Conservation (phyloP, 1,140 invertebrate species). For the Drosophila aff. region DNA sequence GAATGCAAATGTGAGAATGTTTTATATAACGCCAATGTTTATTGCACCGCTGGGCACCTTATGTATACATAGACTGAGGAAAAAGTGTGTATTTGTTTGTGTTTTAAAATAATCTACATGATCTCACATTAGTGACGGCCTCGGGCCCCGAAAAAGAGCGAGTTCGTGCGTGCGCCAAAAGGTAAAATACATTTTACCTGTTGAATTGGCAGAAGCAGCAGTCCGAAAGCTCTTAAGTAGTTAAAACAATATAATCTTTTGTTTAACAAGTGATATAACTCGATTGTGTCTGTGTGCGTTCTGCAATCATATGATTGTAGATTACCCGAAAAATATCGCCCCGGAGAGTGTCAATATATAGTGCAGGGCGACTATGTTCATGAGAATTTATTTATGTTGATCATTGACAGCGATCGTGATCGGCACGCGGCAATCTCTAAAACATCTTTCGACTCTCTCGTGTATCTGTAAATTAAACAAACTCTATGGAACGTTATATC, state of each 20-base stretch:
- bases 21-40: constrained; percentile 38
- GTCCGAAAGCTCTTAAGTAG: constrained; percentile 20
- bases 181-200: constrained; percentile 28
- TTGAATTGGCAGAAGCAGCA: constrained; percentile 26
- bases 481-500: not conserved
- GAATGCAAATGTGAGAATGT: constrained; percentile 34
- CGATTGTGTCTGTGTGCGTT: constrained; percentile 1
- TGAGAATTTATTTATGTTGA: constrained; percentile 22
- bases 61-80: constrained; percentile 14
- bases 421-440: constrained; percentile 5
- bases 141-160: constrained; percentile 13
- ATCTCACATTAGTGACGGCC: constrained; percentile 44
- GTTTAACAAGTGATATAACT: constrained; percentile 31
- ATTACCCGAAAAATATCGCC: constrained; percentile 7
- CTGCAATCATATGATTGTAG: constrained; percentile 32
- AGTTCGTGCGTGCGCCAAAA: constrained; percentile 32
- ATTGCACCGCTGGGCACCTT: constrained; percentile 11
- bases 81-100: constrained; percentile 44
- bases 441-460: constrained; percentile 10
- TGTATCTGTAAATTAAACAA: constrained; percentile 9
- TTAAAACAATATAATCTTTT: constrained; percentile 34
- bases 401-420: constrained; percentile 16
- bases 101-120: constrained; percentile 50
- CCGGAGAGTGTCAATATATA: constrained; percentile 13
- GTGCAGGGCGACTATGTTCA: constrained; percentile 1